Evolutionary conservation across 2,797 vertebrate species (phyloP).

Genomic region (Tadarida brasiliensis): DNA sequence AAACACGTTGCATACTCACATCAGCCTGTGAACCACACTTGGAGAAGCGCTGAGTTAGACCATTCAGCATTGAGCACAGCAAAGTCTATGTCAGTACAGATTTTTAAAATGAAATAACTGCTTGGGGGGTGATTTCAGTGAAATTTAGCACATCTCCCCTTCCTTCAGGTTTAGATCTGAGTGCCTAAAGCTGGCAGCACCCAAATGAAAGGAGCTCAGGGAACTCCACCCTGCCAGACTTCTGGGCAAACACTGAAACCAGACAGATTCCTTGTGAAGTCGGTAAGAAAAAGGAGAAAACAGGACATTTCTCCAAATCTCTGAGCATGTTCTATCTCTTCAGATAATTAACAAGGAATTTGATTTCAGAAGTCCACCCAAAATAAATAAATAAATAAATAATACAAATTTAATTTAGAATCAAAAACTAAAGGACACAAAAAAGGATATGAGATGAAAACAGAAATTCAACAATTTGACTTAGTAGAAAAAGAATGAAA

Average conservation of each 20-base stretch:
- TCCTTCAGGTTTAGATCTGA: background rate
- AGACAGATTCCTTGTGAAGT: background rate
- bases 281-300: background rate
- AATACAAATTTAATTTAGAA: background rate
- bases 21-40: background rate
- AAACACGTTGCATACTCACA: background rate
- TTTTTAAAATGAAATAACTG: background rate
- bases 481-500: constrained; percentile 29
- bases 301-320: background rate
- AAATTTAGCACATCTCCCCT: background rate
- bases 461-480: background rate
- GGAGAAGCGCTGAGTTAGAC: background rate
- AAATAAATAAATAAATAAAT: background rate
- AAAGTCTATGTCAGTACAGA: background rate
- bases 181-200: background rate
- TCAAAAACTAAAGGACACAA: background rate
- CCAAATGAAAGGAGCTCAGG: background rate
- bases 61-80: background rate
- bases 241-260: background rate
- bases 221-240: background rate
- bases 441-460: background rate
- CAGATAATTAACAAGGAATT: background rate
- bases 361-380: constrained; percentile 20
- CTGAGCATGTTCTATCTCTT: background rate
- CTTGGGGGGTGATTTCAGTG: background rate